A percentile compares a stretch with the other conserved stretches of the same genome.
Evolutionary conservation across 2,888 invertebrate species (phyloP).

Genomic region (Nemotelus pantherinus): DNA sequence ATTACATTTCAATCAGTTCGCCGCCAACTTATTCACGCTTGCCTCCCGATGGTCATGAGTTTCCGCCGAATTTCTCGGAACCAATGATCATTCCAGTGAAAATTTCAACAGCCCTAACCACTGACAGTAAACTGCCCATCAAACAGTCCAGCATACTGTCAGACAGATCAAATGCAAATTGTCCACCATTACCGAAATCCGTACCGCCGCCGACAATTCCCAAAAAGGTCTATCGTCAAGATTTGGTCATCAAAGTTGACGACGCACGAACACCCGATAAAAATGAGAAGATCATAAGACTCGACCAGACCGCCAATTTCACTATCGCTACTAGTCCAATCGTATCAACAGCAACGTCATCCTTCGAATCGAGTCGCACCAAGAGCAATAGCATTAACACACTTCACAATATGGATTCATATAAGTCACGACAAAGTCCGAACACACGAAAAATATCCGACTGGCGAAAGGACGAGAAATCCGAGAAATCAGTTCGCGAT

Average conservation of each 20-base stretch:
- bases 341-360: constrained; percentile 17
- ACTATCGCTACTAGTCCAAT: constrained; percentile 35
- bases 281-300: constrained; percentile 51
- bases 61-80: constrained; percentile 65
- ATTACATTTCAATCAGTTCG: constrained; percentile 61
- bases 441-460: constrained; percentile 60
- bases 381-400: constrained; percentile 13
- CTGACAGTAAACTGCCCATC: constrained; percentile 55
- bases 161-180: constrained; percentile 52
- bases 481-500: constrained; percentile 83
- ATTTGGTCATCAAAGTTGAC: constrained; percentile 62
- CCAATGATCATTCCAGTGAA: constrained; percentile 61
- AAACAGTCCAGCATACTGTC: constrained; percentile 55
- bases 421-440: constrained; percentile 21
- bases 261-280: constrained; percentile 56
- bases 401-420: constrained; percentile 25
- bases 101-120: neutral
- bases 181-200: constrained; percentile 64
- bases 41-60: constrained; percentile 65
- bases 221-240: constrained; percentile 63
- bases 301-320: constrained; percentile 48
- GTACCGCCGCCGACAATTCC: constrained; percentile 62
- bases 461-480: constrained; percentile 79
- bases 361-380: constrained; percentile 43
- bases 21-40: constrained; percentile 65